These are phyloP conservation scores for Psilopogon haemacephalus DNA, from an alignment of 2,113 vertebrate genomes.

Conservation along the genomic window DNA sequence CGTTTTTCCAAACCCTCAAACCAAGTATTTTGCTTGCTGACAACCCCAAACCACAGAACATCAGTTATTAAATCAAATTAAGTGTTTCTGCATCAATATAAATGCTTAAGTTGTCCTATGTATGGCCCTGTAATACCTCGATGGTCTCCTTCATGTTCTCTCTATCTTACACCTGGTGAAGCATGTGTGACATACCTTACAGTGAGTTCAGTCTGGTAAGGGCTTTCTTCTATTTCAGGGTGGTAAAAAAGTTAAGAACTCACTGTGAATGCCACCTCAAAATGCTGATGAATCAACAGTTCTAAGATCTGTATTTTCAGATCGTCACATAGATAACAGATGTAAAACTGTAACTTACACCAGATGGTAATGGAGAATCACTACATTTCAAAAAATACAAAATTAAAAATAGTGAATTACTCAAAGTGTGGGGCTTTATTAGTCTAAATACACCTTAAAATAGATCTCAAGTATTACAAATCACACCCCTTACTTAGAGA, in stretches of 20 bases:
- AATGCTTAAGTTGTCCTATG: not conserved
- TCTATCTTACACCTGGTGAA: not conserved
- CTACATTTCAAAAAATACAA: not conserved
- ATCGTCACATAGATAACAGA: not conserved
- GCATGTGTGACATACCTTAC: not conserved
- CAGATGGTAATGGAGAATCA: not conserved
- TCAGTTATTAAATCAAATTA: not conserved
- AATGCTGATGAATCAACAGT: not conserved
- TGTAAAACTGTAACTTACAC: not conserved
- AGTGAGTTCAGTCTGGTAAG: not conserved
- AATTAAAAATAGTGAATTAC: not conserved
- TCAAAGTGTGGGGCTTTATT: not conserved
- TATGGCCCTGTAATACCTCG: not conserved
- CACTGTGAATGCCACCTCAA: not conserved
- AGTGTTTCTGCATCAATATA: not conserved
- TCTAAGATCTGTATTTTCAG: not conserved
- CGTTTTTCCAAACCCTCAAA: not conserved
- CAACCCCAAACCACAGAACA: not conserved
- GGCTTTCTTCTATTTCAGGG: not conserved
- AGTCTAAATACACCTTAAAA: not conserved
- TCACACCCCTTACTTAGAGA: not conserved
- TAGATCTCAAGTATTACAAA: not conserved
- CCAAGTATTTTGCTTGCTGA: not conserved
- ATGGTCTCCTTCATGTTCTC: not conserved
- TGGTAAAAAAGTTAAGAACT: not conserved